Conservation (phyloP, 2,113 vertebrate genomes). For the Hoplias malabaricus region DNA sequence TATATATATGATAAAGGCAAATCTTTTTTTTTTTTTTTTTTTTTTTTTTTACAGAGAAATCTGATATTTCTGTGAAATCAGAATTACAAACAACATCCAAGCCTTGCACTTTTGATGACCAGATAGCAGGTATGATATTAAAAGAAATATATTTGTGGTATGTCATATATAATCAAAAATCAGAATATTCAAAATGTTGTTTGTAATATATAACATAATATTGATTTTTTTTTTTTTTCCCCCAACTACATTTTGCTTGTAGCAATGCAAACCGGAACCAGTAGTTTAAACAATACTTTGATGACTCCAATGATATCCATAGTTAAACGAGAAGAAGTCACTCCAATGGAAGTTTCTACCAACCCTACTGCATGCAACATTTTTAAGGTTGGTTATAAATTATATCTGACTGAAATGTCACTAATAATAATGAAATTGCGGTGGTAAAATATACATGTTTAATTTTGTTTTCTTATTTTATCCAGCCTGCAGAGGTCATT, state of each 20-base stretch:
- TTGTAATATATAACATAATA: too few relatives aligned
- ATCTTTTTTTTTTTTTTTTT: neutral
- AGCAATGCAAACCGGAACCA: slow-evolving; percentile 67
- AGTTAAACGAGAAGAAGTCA: slow-evolving; percentile 90
- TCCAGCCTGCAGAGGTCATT: slow-evolving; percentile 79
- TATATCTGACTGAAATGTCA: neutral
- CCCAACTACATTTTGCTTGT: slow-evolving; percentile 34
- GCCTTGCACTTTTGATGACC: slow-evolving; percentile 91
- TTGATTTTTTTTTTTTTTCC: too few relatives aligned
- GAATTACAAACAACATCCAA: slow-evolving; percentile 84
- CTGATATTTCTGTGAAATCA: slow-evolving; percentile 86
- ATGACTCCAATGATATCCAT: slow-evolving; percentile 80
- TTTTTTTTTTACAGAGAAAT: slow-evolving; percentile 68
- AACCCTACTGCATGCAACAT: slow-evolving; percentile 78
- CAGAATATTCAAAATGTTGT: too few relatives aligned
- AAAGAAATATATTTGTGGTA: neutral
- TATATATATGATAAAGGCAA: too few relatives aligned
- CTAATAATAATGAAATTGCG: slow-evolving; percentile 1
- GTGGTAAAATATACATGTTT: neutral
- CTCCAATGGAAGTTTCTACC: slow-evolving; percentile 93
- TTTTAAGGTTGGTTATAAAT: slow-evolving; percentile 77
- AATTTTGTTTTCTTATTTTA: slow-evolving; percentile 39
- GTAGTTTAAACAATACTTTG: slow-evolving; percentile 74
- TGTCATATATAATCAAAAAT: neutral
- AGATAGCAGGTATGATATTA: slow-evolving; percentile 82